Base-by-base conservation (phyloP, 2,113 vertebrate genomes). In the Tichodroma muraria region DNA sequence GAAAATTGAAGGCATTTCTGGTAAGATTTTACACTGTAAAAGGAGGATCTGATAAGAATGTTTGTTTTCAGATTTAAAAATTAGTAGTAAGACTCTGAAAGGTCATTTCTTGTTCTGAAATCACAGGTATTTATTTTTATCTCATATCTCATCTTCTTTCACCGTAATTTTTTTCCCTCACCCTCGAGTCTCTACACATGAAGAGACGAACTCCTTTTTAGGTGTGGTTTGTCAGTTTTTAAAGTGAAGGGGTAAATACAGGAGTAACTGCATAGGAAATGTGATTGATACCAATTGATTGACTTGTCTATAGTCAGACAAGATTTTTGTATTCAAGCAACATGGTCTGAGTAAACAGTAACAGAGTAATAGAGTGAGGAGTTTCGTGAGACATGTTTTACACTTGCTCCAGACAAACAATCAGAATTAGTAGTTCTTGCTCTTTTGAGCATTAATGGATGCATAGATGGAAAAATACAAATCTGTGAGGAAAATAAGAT, bases 101-200 rank as follows among this genome's bases (percentile, higher is more conserved):
- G 6, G 31, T 25, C 0, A 56, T 53, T 49, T 40, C 2, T 45
- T 52, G 5, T 30, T 88, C 17, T 69, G 52, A 78, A 73, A 52
- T 72, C 4, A 45, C 35, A 63, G 4, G 2, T 3, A 17, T 49
- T 79, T 82, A 40, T 45, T 13, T 72, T 47, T 50, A 68, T 49
- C 9, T 72, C 6, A 52, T 75, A 84, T 13, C 65, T 38, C 75
- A 84, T 13, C 65, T 38, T 75, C 88, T 80, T 78, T 1, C 9
- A 45, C 11, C 0, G 1, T 47, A 53, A 27, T 12, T 37, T 60
- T 5, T 64, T 63, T 61, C 13, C 14, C 5, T 54, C 10, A 56
- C 2, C 4, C 7, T 35, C 2, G 0, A 73, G 20, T 33, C 20
- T 49, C 10, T 11, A 30, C 4, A 8, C 66, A 35, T 15, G 13